Conservation (phyloP, 2,888 invertebrate genomes). For the Andrena bucephala region DNA sequence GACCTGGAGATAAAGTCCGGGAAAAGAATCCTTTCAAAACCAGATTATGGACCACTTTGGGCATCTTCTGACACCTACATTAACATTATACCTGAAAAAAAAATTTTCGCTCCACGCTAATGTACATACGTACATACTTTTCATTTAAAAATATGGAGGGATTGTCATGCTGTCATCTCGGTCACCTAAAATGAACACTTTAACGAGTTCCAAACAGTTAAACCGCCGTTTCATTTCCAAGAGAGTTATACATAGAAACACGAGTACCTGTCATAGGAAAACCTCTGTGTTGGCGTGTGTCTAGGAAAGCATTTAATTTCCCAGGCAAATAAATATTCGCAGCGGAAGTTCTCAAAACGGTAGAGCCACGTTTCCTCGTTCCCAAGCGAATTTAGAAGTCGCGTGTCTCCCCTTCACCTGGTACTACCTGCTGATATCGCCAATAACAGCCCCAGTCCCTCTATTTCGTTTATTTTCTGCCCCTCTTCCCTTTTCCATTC, state of each 20-base stretch:
- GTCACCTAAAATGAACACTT: no score
- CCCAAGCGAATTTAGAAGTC: constrained; percentile 25
- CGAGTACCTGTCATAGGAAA: neutral
- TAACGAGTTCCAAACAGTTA: no score
- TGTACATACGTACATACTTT: no score
- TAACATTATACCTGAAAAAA: no score
- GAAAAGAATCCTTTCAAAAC: no score
- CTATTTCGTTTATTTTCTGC: neutral
- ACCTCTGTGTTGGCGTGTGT: neutral
- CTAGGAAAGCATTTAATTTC: neutral
- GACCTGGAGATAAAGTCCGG: no score
- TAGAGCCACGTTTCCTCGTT: neutral
- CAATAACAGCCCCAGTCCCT: constrained; percentile 12
- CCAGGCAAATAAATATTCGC: neutral
- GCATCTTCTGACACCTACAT: no score
- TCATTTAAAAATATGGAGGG: no score
- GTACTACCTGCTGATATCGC: constrained; percentile 42
- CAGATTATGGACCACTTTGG: no score
- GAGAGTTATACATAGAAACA: neutral
- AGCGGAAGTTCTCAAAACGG: neutral
- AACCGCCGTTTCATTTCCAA: no score
- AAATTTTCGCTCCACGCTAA: no score
- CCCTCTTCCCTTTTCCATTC: neutral
- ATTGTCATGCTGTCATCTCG: no score
- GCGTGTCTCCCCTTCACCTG: constrained; percentile 54